Evolutionary conservation across 2,888 invertebrate species (phyloP).

Genomic region (Dasypogon diadema): DNA sequence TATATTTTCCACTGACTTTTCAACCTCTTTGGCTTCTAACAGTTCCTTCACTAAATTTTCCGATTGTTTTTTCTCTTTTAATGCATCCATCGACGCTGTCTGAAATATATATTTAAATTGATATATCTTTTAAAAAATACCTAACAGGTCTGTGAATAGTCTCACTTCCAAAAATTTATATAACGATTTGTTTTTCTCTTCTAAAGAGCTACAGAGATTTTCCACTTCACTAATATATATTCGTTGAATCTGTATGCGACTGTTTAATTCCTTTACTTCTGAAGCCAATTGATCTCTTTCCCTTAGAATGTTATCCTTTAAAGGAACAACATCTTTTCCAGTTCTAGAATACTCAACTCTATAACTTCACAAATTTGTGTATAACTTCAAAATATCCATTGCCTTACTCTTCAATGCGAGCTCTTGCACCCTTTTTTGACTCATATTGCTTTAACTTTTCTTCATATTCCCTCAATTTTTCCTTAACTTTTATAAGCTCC

Average conservation of each 20-base stretch:
- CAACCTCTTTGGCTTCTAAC: slow-evolving; percentile 61
- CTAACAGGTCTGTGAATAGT: too few species aligned
- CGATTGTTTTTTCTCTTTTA: slow-evolving; percentile 63
- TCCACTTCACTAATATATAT: slow-evolving; percentile 66
- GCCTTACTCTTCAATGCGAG: slow-evolving; percentile 55
- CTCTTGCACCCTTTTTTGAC: slow-evolving; percentile 59
- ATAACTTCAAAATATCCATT: not conserved
- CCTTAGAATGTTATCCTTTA: slow-evolving; percentile 61
- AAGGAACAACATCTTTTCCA: slow-evolving; percentile 61
- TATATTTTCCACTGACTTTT: slow-evolving; percentile 62
- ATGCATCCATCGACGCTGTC: slow-evolving; percentile 67
- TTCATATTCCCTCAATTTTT: slow-evolving; percentile 63
- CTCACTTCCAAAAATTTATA: slow-evolving; percentile 65
- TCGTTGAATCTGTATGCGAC: slow-evolving; percentile 65
- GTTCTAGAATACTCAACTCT: too few species aligned
- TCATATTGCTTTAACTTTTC: slow-evolving; percentile 56
- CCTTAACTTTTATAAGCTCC: slow-evolving; percentile 63
- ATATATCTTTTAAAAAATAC: too few species aligned
- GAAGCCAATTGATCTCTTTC: slow-evolving; percentile 63
- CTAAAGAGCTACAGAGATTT: slow-evolving; percentile 62
- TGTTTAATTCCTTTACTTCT: slow-evolving; percentile 66
- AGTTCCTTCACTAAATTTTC: slow-evolving; percentile 64
- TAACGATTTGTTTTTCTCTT: slow-evolving; percentile 66
- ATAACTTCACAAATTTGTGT: too few species aligned
- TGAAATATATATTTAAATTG: too few species aligned